Evolutionary conservation across 2,888 invertebrate genomes (phyloP), one percentile per base, ranked within the genome.

Genomic region (Acrobasis repandana): DNA sequence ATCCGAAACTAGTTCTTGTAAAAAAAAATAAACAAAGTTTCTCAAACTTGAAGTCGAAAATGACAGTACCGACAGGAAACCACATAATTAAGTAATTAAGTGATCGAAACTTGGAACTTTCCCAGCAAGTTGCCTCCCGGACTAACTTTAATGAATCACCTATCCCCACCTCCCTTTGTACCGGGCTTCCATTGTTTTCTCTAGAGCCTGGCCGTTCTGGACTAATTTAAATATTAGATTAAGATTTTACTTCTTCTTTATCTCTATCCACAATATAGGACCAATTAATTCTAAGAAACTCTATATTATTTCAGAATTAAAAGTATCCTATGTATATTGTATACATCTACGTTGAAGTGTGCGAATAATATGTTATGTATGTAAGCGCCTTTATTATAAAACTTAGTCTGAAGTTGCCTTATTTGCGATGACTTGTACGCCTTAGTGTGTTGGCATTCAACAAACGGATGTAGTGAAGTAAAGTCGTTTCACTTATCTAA

Each of bases 51-150:
- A 38, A 54, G 54, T 38, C 38, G 54, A 54, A 54, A 54, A 54
- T 54, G 54, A 54, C 38, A 54, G 54, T 20, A 11, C 10, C 38
- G 54, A 54, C 54, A 38, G 54, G 54, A 54, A 54, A 54, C 54
- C 54, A 54, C 54, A 18, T 54, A 54, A 54, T 54, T 38, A 54
- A 54, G 54, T 54, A 54, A 54, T 54, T 38, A 54, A 54, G 54
- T 38, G 54, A 54, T 54, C 54, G 54, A 54, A 38, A 54, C 54
- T 54, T 18, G 54, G 54, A 43, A 54, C 18, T 54, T 54, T 8
- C 33, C 34, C 48, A 14, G 11, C 34, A 36, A 43, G 38, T 18
- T 54, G 10, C n/a, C 36, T 51, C 6, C 52, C 52, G 28, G 43
- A 43, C 18, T 38, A 54, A 54, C 38, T 54, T 54, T 54, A 54